These are phyloP conservation scores for Pachyramphus minor DNA, from an alignment of 2,113 vertebrate genomes.

Conservation along the genomic window DNA sequence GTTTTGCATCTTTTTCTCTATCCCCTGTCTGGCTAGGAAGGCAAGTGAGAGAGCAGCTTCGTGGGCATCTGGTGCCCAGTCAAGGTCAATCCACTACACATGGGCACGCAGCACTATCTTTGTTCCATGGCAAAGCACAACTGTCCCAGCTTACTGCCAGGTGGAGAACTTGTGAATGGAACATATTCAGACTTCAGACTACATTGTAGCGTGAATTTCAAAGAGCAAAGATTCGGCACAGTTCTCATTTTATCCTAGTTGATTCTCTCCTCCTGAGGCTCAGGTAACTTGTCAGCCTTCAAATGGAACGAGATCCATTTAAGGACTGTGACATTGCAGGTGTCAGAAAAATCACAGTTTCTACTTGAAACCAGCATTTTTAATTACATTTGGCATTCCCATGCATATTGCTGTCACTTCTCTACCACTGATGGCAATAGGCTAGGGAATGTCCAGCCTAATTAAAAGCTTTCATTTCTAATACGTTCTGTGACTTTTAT, in stretches of 20 bases:
- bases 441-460: constrained; percentile 54
- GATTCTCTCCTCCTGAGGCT: background rate
- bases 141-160: background rate
- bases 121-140: background rate
- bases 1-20: background rate
- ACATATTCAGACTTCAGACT: background rate
- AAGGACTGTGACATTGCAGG: constrained; percentile 28
- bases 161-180: background rate
- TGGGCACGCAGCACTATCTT: background rate
- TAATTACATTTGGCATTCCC: constrained; percentile 58
- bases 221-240: background rate
- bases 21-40: background rate
- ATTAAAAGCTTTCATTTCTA: constrained; percentile 68
- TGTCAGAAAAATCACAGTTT: constrained; percentile 57
- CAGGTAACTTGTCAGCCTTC: constrained; percentile 31
- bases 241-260: background rate
- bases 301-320: constrained; percentile 43
- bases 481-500: constrained; percentile 36
- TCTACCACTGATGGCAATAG: constrained; percentile 42
- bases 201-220: background rate
- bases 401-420: constrained; percentile 55
- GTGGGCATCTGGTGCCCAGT: background rate
- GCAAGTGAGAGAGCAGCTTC: background rate
- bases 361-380: constrained; percentile 39
- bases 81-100: background rate